phyloP scores from a whole-genome alignment of 2,113 vertebrate species.

The Microcebus murinus region DNA sequence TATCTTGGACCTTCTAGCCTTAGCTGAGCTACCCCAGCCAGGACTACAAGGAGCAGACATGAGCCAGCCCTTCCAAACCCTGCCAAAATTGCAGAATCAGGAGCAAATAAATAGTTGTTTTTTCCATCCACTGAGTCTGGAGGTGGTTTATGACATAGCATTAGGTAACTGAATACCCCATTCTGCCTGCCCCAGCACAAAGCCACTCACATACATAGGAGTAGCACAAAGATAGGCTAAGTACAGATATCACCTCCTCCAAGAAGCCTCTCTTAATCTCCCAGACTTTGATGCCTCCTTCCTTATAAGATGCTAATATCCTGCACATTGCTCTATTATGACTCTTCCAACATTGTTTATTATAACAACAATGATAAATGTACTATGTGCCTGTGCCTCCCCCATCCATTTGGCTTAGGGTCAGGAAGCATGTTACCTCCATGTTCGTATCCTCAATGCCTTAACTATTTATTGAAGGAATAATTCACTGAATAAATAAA shows the following conservation, averaged over 20 bases:
- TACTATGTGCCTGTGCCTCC: background rate
- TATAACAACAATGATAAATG: background rate
- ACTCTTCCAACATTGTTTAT: background rate
- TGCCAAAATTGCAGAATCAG: background rate
- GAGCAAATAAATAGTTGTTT: background rate
- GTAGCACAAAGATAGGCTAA: background rate
- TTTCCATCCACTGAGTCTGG: background rate
- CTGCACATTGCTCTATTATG: background rate
- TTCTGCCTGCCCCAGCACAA: background rate
- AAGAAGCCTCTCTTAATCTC: background rate
- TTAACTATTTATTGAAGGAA: background rate
- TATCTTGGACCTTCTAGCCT: background rate
- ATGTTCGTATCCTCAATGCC: background rate
- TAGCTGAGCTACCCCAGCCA: background rate
- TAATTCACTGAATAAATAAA: background rate
- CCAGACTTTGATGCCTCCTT: background rate
- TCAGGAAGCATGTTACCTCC: background rate
- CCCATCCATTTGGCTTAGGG: background rate
- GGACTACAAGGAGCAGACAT: background rate
- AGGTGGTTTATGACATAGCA: background rate
- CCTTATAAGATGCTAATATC: background rate
- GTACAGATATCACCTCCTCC: background rate
- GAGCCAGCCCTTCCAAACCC: background rate
- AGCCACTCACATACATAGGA: background rate
- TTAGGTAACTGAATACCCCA: background rate